Percentiles rank a stretch among this genome's conserved stretches.
phyloP scores from a whole-genome alignment of 2,113 vertebrate genomes.

The Chionis minor region DNA sequence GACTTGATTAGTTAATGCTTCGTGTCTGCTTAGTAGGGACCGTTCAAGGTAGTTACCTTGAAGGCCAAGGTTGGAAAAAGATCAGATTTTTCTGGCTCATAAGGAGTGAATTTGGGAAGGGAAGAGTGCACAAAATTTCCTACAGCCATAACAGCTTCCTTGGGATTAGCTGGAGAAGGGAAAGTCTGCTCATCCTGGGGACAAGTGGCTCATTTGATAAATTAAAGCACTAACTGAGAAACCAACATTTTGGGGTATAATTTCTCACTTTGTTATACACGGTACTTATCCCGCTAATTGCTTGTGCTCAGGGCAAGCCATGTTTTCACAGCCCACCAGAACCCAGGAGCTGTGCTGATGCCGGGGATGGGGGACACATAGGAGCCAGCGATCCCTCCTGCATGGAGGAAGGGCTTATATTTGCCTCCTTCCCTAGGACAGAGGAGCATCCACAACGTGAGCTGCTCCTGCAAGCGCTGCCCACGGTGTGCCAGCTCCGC shows the following conservation, averaged over 20 bases:
- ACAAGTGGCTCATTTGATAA: not conserved
- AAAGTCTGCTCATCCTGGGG: not conserved
- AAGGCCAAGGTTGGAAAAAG: not conserved
- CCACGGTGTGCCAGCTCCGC: accelerated
- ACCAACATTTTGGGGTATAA: not conserved
- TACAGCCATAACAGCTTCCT: not conserved
- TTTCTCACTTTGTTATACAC: not conserved
- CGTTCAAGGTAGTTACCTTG: not conserved
- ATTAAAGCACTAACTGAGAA: not conserved
- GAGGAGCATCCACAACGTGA: accelerated
- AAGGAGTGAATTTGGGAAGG: not conserved
- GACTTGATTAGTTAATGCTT: not conserved
- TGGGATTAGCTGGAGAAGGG: not conserved
- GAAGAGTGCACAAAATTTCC: not conserved
- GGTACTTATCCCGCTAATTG: not conserved
- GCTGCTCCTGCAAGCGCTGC: not conserved
- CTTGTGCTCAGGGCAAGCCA: not conserved
- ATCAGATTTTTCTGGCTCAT: not conserved
- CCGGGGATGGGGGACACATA: accelerated
- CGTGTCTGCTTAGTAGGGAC: not conserved
- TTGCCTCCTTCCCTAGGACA: not conserved
- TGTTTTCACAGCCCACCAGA: not conserved
- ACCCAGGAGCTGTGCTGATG: not conserved
- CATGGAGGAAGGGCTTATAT: not conserved
- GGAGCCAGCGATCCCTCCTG: not conserved